These are phyloP conservation scores for Teleiodes luculella DNA, from an alignment of 2,888 invertebrate genomes.

Conservation along the genomic window DNA sequence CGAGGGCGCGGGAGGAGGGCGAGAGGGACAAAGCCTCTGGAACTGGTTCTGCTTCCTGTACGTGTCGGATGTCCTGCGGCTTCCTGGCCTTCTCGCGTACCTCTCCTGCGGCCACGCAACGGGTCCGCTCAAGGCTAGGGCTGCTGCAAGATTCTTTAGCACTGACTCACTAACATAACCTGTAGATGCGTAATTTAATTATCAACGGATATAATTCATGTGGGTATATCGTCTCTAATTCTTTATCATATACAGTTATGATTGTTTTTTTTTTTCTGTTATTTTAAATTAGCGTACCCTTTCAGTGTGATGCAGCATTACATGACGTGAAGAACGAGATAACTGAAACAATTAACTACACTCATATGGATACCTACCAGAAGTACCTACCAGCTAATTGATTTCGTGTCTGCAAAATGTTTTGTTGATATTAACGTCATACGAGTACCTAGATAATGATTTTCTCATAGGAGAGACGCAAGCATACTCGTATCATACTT, in stretches of 20 bases:
- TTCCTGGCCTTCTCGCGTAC: slow-evolving; percentile 65
- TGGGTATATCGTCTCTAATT: too few species aligned
- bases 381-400: too few species aligned
- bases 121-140: slow-evolving; percentile 47
- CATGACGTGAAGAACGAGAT: neutral
- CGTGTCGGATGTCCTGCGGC: slow-evolving; percentile 80
- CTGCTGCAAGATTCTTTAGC: slow-evolving; percentile 24
- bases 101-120: slow-evolving; percentile 34
- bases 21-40: slow-evolving; percentile 72
- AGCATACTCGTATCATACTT: too few species aligned
- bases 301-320: neutral
- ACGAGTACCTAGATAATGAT: too few species aligned
- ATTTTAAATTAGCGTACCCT: too few species aligned
- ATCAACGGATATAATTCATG: too few species aligned
- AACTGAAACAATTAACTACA: neutral
- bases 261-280: too few species aligned
- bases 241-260: too few species aligned
- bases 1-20: slow-evolving; percentile 41
- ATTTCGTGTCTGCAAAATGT: neutral
- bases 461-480: too few species aligned
- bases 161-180: neutral
- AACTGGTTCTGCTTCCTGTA: slow-evolving; percentile 78
- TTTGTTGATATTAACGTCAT: neutral
- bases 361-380: too few species aligned
- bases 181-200: too few species aligned